Conservation (phyloP, 2,888 invertebrate species). For the Glomeris marginata region DNA sequence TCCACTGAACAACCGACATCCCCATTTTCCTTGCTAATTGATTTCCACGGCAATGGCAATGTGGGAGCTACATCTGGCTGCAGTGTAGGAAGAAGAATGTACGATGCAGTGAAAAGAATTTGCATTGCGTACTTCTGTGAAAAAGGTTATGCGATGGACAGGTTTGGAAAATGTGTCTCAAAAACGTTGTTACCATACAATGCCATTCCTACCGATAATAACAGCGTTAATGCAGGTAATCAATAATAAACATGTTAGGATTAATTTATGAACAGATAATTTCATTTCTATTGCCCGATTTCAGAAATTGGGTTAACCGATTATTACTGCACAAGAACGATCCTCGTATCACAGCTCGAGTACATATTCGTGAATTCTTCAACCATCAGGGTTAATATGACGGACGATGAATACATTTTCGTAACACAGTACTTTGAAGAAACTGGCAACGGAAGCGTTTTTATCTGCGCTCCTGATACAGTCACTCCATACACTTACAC, state of each 20-base stretch:
- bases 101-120: constrained; percentile 33
- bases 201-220: neutral
- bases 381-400: too few relatives aligned
- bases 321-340: too few relatives aligned
- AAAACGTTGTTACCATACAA: neutral
- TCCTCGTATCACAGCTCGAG: too few relatives aligned
- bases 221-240: too few relatives aligned
- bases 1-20: constrained; percentile 18
- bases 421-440: neutral
- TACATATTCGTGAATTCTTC: too few relatives aligned
- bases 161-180: neutral
- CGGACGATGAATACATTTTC: constrained; percentile 6
- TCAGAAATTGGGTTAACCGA: too few relatives aligned
- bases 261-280: too few relatives aligned
- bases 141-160: neutral
- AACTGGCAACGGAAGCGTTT: constrained; percentile 12
- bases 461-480: constrained; percentile 14
- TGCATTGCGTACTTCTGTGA: constrained; percentile 23
- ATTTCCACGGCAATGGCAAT: constrained; percentile 23
- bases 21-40: constrained; percentile 28
- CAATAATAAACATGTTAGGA: too few relatives aligned
- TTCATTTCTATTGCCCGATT: too few relatives aligned
- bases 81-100: constrained; percentile 24
- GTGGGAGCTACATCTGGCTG: constrained; percentile 15
- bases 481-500: neutral